phyloP scores from a whole-genome alignment of 2,113 vertebrate species.

The Lichenostomus cassidix region DNA sequence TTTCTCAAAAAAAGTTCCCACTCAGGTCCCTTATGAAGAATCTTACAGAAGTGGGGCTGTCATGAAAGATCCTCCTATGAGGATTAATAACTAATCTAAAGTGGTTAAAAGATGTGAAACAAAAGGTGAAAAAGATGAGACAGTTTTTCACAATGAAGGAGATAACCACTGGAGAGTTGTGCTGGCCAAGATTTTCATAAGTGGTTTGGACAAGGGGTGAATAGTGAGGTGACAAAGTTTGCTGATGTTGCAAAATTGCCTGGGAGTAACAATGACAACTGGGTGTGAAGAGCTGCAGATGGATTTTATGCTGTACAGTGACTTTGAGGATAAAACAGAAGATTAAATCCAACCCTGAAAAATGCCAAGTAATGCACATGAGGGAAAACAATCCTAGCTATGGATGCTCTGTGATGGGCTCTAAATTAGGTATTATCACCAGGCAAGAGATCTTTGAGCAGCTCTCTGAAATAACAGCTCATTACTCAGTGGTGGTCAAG shows the following conservation, averaged over 20 bases:
- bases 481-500: slow-evolving; percentile 17
- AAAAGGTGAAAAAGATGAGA: background rate
- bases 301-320: background rate
- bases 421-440: slow-evolving; percentile 32
- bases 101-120: background rate
- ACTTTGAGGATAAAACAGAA: slow-evolving; percentile 22
- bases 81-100: slow-evolving; percentile 2
- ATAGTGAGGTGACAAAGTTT: background rate
- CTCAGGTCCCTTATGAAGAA: background rate
- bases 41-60: background rate
- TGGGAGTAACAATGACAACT: slow-evolving; percentile 7
- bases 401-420: background rate
- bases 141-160: background rate
- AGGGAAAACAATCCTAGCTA: background rate
- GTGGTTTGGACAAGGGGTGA: background rate
- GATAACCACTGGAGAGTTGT: background rate
- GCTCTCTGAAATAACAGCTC: slow-evolving; percentile 20
- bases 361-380: background rate
- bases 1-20: background rate
- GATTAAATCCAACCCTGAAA: background rate
- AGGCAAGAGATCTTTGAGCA: slow-evolving; percentile 22
- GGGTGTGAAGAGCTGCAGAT: background rate
- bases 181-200: background rate
- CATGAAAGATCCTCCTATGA: background rate
- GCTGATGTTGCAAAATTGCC: background rate